Percentiles rank a stretch among this genome's conserved stretches.
phyloP scores from a whole-genome alignment of 2,113 vertebrate genomes.

The Argyrosomus japonicus region DNA sequence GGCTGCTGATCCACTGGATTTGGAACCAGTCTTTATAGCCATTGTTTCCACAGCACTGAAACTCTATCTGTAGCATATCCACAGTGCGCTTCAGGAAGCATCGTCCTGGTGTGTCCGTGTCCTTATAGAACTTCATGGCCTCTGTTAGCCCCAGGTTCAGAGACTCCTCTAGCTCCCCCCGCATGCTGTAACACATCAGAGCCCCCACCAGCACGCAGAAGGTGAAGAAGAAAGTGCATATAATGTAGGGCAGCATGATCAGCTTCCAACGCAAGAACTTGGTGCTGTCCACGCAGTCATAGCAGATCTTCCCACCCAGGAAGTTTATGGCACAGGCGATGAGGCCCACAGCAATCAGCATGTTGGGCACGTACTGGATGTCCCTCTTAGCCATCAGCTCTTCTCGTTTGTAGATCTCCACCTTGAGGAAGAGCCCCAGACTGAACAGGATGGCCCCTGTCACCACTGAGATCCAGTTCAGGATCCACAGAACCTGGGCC shows the following conservation, averaged over 20 bases:
- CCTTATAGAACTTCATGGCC: constrained; percentile 89
- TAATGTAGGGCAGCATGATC: constrained; percentile 90
- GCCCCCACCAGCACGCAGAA: constrained; percentile 89
- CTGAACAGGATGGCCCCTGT: constrained; percentile 88
- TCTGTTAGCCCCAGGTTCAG: constrained; percentile 86
- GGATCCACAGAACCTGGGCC: constrained; percentile 91
- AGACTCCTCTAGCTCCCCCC: constrained; percentile 87
- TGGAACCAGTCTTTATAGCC: constrained; percentile 92
- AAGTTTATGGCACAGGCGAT: constrained; percentile 91
- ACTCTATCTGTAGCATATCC: constrained; percentile 89
- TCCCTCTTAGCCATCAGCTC: constrained; percentile 88
- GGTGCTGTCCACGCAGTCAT: constrained; percentile 88
- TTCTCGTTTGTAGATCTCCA: constrained; percentile 87
- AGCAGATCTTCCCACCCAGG: constrained; percentile 91
- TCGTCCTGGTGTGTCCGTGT: constrained; percentile 90
- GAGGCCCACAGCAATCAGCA: constrained; percentile 88
- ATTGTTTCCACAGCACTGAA: constrained; percentile 90
- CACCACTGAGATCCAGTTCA: constrained; percentile 91
- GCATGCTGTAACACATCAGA: constrained; percentile 90
- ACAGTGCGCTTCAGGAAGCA: constrained; percentile 90
- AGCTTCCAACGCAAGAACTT: constrained; percentile 90
- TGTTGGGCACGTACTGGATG: constrained; percentile 88
- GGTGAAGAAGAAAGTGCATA: constrained; percentile 91
- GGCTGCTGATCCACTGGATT: constrained; percentile 90
- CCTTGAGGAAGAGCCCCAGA: constrained; percentile 89